These are phyloP conservation scores for Muscidifurax raptorellus DNA, from an alignment of 1,140 invertebrate species.

Conservation along the genomic window DNA sequence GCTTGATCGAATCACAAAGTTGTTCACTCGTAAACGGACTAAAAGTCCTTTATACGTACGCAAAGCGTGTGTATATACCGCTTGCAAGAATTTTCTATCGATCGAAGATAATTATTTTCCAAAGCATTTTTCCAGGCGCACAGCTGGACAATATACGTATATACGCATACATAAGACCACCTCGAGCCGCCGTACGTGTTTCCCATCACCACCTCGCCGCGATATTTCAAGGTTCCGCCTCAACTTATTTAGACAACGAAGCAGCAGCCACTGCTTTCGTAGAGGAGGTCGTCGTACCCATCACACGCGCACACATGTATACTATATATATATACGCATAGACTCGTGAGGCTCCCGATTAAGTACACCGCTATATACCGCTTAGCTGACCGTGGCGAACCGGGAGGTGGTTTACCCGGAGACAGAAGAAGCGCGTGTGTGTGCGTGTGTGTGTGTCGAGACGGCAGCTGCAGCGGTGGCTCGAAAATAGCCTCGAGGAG, in stretches of 20 bases:
- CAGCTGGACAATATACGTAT: background rate
- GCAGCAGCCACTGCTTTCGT: background rate
- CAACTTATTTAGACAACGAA: background rate
- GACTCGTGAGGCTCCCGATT: background rate
- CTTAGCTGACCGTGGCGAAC: constrained; percentile 61
- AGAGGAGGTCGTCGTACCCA: constrained; percentile 63
- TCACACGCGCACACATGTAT: constrained; percentile 24
- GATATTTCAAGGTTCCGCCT: background rate
- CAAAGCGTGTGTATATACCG: too few species aligned
- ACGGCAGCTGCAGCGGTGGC: constrained; percentile 64
- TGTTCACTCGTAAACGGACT: too few species aligned
- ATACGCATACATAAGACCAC: background rate
- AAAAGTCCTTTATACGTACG: too few species aligned
- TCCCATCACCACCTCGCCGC: background rate
- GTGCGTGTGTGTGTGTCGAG: constrained; percentile 9
- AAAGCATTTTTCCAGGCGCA: too few species aligned
- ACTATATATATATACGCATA: background rate
- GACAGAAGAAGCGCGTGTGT: constrained; percentile 1
- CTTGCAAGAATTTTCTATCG: too few species aligned
- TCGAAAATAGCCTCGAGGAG: constrained; percentile 62
- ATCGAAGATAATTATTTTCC: too few species aligned
- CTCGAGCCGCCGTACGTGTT: background rate
- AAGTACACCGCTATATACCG: background rate
- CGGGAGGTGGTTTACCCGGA: constrained; percentile 66
- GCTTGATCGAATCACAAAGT: too few species aligned